Evolutionary conservation across 2,113 vertebrate species (phyloP), one percentile per base, ranked within the genome.

Genomic region (Alectura lathami): DNA sequence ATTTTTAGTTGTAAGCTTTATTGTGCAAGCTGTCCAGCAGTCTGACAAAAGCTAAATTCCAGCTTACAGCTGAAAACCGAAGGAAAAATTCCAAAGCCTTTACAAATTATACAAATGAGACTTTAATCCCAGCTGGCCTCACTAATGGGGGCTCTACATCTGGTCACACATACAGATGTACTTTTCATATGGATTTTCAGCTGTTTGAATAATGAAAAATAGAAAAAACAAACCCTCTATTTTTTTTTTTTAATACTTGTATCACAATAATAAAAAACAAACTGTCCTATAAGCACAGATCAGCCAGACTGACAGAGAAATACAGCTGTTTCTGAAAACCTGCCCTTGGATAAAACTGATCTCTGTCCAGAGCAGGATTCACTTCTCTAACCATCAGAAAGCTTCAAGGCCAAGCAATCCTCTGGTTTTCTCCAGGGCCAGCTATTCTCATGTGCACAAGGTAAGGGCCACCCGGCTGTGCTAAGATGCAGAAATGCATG

Each of bases 71-170:
- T 81, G 82, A 87, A 96, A 94, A 97, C n/a, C 21, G 4, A 56
- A 88, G 63, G 73, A 93, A 95, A 96, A 94, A 95, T 91, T 94
- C 91, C 84, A 96, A 96, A 97, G 87, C 91, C 89, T 89, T 94
- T 91, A 94, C 62, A 96, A 95, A 95, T 97, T 96, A 96, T 87
- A 97, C 74, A 96, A 95, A 95, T 96, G 88, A 95, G 91, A 95
- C 85, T 92, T 96, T 96, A 96, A 97, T 97, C 96, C 96, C 89
- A 94, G 94, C 87, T 88, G 93, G 87, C 84, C 83, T 93, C 30
- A 12, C 62, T 94, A 77, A 87, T 64, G 2, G 64, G n/a, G 54
- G 69, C 66, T 92, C 85, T 87, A 57, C 91, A 95, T 87, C 88
- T 94, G 91, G 90, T 68, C 83, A 91, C n/a, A 75, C 77, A 81